A percentile compares a stretch with the other conserved stretches of the same genome.
Conservation (phyloP, 2,797 vertebrate genomes). For the Myoxocephalus aenaeus region DNA sequence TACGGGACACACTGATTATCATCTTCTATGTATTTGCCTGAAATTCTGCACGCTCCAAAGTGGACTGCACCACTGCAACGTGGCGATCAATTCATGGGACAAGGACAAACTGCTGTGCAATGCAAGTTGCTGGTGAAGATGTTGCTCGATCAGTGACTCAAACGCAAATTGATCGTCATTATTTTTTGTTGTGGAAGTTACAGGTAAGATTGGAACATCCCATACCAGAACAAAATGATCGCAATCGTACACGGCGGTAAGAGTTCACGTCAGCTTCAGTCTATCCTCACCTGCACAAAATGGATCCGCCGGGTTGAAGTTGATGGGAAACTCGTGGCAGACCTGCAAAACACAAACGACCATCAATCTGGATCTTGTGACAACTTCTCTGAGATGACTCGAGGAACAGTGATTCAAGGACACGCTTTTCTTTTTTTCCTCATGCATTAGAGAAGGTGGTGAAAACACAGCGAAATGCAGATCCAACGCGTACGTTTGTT, state of each 20-base stretch:
- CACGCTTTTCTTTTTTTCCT: not conserved
- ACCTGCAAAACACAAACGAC: slow-evolving; percentile 84
- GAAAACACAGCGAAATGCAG: not conserved
- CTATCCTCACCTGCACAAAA: slow-evolving; percentile 87
- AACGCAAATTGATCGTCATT: not conserved
- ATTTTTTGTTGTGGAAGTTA: not conserved
- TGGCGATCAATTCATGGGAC: not conserved
- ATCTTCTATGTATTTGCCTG: not conserved
- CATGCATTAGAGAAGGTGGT: not conserved
- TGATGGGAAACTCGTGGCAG: slow-evolving; percentile 95
- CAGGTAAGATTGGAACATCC: not conserved
- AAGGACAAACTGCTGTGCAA: not conserved
- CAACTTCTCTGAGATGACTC: not conserved
- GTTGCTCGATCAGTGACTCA: not conserved
- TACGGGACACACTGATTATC: not conserved
- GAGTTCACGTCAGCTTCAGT: not conserved
- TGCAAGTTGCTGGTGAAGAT: not conserved
- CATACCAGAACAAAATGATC: not conserved
- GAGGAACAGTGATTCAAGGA: not conserved
- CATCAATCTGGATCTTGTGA: not conserved
- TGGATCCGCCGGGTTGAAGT: slow-evolving; percentile 92
- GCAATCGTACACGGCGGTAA: not conserved
- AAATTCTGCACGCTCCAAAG: not conserved
- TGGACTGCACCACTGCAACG: not conserved
- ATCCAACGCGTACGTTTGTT: not conserved